Percentiles rank a stretch among this genome's conserved stretches.
phyloP scores from a whole-genome alignment of 1,140 invertebrate species.

The Pachypeltis micranthus region DNA sequence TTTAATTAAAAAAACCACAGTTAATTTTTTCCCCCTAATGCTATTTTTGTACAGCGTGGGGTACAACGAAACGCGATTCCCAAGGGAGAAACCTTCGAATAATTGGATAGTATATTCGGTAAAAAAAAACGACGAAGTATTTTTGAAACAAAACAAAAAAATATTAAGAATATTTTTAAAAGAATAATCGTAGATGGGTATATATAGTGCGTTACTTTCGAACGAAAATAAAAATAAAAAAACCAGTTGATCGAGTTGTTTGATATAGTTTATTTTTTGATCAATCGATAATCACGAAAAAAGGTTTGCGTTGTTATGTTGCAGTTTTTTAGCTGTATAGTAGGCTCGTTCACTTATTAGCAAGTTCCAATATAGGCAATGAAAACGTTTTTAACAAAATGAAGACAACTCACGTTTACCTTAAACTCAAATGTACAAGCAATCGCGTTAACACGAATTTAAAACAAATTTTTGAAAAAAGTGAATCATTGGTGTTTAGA shows the following conservation, averaged over 20 bases:
- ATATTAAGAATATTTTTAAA: slow-evolving; percentile 21
- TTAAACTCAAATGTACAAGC: background rate
- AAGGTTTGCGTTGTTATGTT: slow-evolving; percentile 21
- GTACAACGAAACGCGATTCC: slow-evolving; percentile 19
- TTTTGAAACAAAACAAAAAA: slow-evolving; percentile 24
- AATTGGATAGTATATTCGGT: slow-evolving; percentile 20
- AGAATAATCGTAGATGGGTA: slow-evolving; percentile 19
- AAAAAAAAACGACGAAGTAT: slow-evolving; percentile 22
- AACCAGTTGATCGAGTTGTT: slow-evolving; percentile 21
- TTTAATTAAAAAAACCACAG: background rate
- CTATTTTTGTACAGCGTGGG: slow-evolving; percentile 16
- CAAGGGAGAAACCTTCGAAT: slow-evolving; percentile 17
- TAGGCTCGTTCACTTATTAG: slow-evolving; percentile 10
- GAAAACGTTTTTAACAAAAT: background rate
- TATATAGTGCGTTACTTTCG: slow-evolving; percentile 20
- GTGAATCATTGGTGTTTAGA: slow-evolving; percentile 1
- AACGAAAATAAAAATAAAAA: slow-evolving; percentile 14
- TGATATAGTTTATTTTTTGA: slow-evolving; percentile 22
- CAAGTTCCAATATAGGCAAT: slow-evolving; percentile 9
- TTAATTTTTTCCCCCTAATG: slow-evolving; percentile 11
- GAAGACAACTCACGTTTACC: background rate
- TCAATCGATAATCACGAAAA: slow-evolving; percentile 19
- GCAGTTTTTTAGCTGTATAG: slow-evolving; percentile 15
- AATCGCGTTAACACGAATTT: slow-evolving; percentile 1
- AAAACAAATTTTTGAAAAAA: background rate